Evolutionary conservation across 2,888 invertebrate genomes (phyloP).

Genomic region (Deroplatys truncata): DNA sequence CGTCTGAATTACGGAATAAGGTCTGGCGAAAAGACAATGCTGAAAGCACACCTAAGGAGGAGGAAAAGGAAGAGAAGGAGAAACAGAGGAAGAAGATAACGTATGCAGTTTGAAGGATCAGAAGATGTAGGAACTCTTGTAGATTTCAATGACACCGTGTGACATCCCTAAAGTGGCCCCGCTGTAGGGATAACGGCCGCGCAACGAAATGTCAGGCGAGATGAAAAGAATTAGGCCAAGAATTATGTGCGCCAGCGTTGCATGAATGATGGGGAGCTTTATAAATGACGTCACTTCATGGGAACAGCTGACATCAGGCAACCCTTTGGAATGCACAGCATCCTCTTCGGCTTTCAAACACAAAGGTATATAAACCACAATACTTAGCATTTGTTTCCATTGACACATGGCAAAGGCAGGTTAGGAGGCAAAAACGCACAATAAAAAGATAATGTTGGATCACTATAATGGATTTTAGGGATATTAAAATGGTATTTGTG

Average conservation of each 20-base stretch:
- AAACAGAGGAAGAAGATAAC: background rate
- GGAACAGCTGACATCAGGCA: background rate
- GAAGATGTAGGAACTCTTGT: background rate
- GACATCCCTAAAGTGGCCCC: background rate
- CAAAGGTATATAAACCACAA: no score
- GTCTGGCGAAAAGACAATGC: no score
- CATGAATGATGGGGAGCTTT: background rate
- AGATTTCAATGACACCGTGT: background rate
- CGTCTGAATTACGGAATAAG: no score
- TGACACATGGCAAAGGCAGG: no score
- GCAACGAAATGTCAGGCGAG: background rate
- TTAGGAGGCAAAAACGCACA: no score
- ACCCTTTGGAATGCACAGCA: background rate
- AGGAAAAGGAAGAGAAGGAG: background rate
- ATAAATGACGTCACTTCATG: background rate
- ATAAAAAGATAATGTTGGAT: no score
- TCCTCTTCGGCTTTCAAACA: no score
- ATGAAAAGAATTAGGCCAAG: background rate
- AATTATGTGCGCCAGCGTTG: background rate
- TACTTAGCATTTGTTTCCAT: no score
- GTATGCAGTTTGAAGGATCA: background rate
- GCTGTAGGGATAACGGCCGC: background rate
- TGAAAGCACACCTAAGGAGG: no score
- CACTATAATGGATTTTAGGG: no score
- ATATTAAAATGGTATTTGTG: no score